Evolutionary conservation across 2,888 invertebrate species (phyloP), one percentile per base, ranked within the genome.

Genomic region (Alsophila aescularia): DNA sequence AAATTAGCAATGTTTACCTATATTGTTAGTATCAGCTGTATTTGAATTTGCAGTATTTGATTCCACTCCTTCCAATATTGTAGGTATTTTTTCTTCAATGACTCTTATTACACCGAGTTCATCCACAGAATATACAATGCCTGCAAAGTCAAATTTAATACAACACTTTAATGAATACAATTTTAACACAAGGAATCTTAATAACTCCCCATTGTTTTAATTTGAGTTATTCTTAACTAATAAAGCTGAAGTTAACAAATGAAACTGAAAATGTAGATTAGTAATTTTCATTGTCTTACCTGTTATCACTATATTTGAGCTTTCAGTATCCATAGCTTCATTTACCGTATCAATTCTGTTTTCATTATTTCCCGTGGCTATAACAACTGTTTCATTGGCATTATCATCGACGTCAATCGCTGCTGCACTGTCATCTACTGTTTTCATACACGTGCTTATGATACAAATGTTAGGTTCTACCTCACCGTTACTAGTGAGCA

Each of bases 111-210:
- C 16, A 2, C 52, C 57, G 39, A 12, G 4, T 10, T 48, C 48
- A 35, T 57, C 51, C 0, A 57, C 36, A 5, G 57, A 57, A 52
- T 52, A 52, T 18, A 52, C 27, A n/a, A 8, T 8, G 10, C 4
- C 29, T 29, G 29, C 8, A 29, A 29, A 29, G 10, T 24, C 8
- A 7, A 2, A 18, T 18, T 18, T 4, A 24, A 7, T 24, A 24
- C 8, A 24, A 7, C 7, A 5, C 3, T 24, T 24, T 24, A n/a
- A n/a, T n/a, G 7, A 24, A 24, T 18, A 4, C 5, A 24, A 24
- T 7, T 2, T 1, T 7, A 24, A 24, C 8, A 24, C 24, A 1
- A 24, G 24, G 8, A 6, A 7, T 24, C 5, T 5, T 18, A 5
- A 24, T 24, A 7, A 5, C 5, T 24, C 7, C 1, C 24, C 24